phyloP scores from a whole-genome alignment of 2,888 invertebrate species.

The Melipona bicolor region DNA sequence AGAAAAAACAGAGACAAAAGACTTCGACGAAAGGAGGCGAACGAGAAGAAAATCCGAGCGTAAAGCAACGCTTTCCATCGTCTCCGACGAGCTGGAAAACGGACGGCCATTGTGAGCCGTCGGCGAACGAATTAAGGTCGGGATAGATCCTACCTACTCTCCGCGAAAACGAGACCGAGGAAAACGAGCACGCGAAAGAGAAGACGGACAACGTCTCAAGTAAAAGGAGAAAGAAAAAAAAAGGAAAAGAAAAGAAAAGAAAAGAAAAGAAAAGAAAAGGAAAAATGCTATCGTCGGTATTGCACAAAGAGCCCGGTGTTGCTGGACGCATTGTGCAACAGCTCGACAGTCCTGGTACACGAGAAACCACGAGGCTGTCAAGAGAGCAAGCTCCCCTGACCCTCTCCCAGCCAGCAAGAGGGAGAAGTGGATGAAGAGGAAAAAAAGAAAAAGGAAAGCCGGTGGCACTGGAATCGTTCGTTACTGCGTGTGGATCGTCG shows the following conservation, averaged over 20 bases:
- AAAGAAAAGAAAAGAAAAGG: neutral
- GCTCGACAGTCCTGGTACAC: conserved; percentile 58
- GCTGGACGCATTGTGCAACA: conserved; percentile 72
- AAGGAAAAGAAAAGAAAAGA: neutral
- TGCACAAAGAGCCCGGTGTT: conserved; percentile 78
- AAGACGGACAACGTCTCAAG: too few relatives aligned
- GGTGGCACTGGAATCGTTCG: conserved; percentile 43
- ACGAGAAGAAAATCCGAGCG: conserved; percentile 58
- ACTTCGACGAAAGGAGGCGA: conserved; percentile 27
- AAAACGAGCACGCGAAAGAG: conserved; percentile 7
- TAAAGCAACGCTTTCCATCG: conserved; percentile 55
- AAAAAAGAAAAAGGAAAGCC: conserved; percentile 32
- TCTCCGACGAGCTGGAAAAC: conserved; percentile 62
- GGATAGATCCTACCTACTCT: conserved; percentile 68
- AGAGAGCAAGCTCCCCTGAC: conserved; percentile 68
- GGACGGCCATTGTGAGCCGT: conserved; percentile 65
- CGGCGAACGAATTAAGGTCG: conserved; percentile 73
- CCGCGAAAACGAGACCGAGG: conserved; percentile 33
- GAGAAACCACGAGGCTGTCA: conserved; percentile 68
- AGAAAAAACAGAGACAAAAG: conserved; percentile 28
- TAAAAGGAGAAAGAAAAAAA: too few relatives aligned
- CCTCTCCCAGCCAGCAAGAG: conserved; percentile 48
- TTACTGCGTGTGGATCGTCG: conserved; percentile 46
- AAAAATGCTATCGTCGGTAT: conserved; percentile 46
- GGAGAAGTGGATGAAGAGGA: conserved; percentile 30